These are phyloP conservation scores for Glomeris maerens DNA, from an alignment of 1,140 invertebrate species.

Conservation along the genomic window DNA sequence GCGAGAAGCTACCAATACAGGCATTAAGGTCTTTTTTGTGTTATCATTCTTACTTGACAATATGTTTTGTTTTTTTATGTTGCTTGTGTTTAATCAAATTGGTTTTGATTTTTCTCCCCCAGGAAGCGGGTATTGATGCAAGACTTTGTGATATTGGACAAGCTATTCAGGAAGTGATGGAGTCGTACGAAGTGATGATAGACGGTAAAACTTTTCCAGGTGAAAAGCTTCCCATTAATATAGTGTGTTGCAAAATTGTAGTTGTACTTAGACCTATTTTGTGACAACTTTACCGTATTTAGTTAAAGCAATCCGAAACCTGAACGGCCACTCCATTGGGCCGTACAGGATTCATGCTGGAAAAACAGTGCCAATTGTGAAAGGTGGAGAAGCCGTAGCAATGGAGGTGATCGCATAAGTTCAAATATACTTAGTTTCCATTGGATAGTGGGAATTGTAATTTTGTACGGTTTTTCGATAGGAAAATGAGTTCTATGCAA, in stretches of 20 bases:
- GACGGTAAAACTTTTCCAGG: conserved; percentile 89
- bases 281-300: conserved; percentile 11
- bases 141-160: conserved; percentile 93
- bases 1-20: conserved; percentile 93
- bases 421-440: not conserved
- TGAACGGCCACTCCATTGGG: conserved; percentile 96
- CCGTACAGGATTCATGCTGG: conserved; percentile 97
- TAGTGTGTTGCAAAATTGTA: not conserved
- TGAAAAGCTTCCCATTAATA: conserved; percentile 10
- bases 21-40: conserved; percentile 49
- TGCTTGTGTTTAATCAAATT: conserved; percentile 6
- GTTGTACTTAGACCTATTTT: not conserved
- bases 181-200: conserved; percentile 95
- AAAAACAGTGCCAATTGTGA: conserved; percentile 98
- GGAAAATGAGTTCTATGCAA: conserved; percentile 98
- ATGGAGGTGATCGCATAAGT: conserved; percentile 59
- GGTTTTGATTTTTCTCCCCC: conserved; percentile 11
- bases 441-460: not conserved
- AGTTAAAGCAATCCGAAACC: conserved; percentile 93
- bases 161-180: conserved; percentile 98
- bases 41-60: conserved; percentile 1
- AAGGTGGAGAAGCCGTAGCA: conserved; percentile 87
- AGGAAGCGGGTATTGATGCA: conserved; percentile 89
- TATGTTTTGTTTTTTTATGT: conserved; percentile 14
- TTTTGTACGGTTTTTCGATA: conserved; percentile 17